Evolutionary conservation across 2,113 vertebrate genomes (phyloP).

Genomic region (Austrofundulus limnaeus): DNA sequence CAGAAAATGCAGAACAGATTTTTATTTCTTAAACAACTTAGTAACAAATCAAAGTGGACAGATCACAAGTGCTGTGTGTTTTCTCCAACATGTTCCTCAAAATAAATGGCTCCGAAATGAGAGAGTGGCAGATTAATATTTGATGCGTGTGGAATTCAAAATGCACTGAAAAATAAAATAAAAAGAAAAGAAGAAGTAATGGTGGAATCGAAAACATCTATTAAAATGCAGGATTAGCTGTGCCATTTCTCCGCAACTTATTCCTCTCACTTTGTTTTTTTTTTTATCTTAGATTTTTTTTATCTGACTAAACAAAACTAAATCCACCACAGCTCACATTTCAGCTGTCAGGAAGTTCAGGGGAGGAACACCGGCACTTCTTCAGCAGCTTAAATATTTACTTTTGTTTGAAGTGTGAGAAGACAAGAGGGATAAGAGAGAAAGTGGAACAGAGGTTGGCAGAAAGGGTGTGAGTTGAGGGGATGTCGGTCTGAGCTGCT

Average conservation of each 20-base stretch:
- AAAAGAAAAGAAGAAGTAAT: background rate
- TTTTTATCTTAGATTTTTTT: conserved; percentile 15
- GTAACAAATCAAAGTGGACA: conserved; percentile 20
- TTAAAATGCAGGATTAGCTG: conserved; percentile 3
- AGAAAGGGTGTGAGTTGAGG: conserved; percentile 42
- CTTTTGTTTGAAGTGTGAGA: conserved; percentile 42
- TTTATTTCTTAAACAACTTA: conserved; percentile 5
- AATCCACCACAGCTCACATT: conserved; percentile 33
- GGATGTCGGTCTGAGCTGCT: conserved; percentile 11
- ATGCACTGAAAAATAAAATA: no score
- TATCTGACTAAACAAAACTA: conserved; percentile 29
- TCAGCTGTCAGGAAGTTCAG: conserved; percentile 51
- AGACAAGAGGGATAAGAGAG: conserved; percentile 26
- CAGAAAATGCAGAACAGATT: conserved; percentile 16
- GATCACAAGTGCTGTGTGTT: conserved; percentile 12
- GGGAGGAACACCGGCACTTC: conserved; percentile 35
- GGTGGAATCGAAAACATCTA: conserved; percentile 16
- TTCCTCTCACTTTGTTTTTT: conserved; percentile 7
- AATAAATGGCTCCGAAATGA: conserved; percentile 42
- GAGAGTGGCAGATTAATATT: conserved; percentile 44
- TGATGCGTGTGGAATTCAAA: conserved; percentile 18
- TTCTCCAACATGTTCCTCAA: conserved; percentile 12
- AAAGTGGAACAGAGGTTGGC: conserved; percentile 33
- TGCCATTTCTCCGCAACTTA: conserved; percentile 9
- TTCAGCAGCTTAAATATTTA: conserved; percentile 60